Evolutionary conservation across 2,797 vertebrate species (phyloP).

Genomic region (Kryptopterus vitreolus): DNA sequence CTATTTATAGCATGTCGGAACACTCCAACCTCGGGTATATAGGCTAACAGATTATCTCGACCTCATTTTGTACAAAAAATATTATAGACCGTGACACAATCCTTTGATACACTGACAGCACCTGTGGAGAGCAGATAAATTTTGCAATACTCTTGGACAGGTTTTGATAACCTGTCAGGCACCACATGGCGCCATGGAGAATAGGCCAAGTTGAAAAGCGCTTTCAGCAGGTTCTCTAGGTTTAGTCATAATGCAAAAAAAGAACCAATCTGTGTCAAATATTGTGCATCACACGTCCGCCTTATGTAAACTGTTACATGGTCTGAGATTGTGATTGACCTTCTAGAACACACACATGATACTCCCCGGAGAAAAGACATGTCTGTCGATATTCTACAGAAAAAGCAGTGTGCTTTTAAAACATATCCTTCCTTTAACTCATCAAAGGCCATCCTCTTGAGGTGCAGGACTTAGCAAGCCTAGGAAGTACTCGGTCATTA

Average conservation of each 20-base stretch:
- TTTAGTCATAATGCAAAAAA: slow-evolving; percentile 26
- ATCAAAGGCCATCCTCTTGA: slow-evolving; percentile 51
- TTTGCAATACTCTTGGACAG: slow-evolving; percentile 54
- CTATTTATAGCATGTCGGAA: not conserved
- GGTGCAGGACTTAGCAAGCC: slow-evolving; percentile 41
- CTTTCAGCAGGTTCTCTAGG: slow-evolving; percentile 47
- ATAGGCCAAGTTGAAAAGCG: slow-evolving; percentile 45
- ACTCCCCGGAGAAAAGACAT: not conserved
- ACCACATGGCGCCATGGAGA: slow-evolving; percentile 41
- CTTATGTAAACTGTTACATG: not conserved
- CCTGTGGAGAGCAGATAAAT: slow-evolving; percentile 40
- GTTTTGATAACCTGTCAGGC: slow-evolving; percentile 60
- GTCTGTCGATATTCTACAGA: slow-evolving; percentile 23
- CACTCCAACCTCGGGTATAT: not conserved
- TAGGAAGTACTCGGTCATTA: slow-evolving; percentile 47
- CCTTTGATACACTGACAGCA: slow-evolving; percentile 49
- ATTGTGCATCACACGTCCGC: slow-evolving; percentile 37
- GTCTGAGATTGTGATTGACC: slow-evolving; percentile 9
- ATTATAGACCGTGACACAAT: slow-evolving; percentile 34
- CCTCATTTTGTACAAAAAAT: not conserved
- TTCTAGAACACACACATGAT: slow-evolving; percentile 6
- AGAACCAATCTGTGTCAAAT: slow-evolving; percentile 47
- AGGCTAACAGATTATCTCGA: not conserved
- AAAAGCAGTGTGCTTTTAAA: slow-evolving; percentile 45
- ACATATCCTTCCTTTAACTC: slow-evolving; percentile 45